Evolutionary conservation across 2,113 vertebrate species (phyloP).

Genomic region (Poecilia latipinna): DNA sequence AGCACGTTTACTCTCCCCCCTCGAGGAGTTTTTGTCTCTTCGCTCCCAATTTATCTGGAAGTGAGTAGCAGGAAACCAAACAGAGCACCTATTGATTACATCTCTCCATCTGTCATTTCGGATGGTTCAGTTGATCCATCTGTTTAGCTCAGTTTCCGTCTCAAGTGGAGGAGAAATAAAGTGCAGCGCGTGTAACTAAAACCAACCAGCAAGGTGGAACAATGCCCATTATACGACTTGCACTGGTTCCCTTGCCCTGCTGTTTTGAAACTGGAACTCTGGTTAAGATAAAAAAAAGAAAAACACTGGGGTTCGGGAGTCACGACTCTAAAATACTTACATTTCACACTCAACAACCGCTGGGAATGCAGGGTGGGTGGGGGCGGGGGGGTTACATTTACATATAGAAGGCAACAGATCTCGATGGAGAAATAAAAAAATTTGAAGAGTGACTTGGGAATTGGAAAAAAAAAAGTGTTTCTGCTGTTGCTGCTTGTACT

Average conservation of each 20-base stretch:
- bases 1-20: conserved; percentile 16
- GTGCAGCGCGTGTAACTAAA: conserved; percentile 21
- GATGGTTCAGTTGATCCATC: conserved; percentile 62
- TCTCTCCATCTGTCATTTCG: conserved; percentile 67
- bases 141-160: conserved; percentile 40
- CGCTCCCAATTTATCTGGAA: conserved; percentile 57
- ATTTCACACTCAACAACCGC: conserved; percentile 40
- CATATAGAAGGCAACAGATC: conserved; percentile 57
- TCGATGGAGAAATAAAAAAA: conserved; percentile 5
- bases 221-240: conserved; percentile 56
- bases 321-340: conserved; percentile 46
- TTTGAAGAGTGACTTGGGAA: conserved; percentile 4
- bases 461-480: conserved; percentile 3
- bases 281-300: conserved; percentile 31
- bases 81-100: conserved; percentile 53
- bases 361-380: conserved; percentile 13
- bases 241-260: conserved; percentile 16
- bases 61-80: conserved; percentile 58
- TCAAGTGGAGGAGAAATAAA: conserved; percentile 36
- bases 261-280: conserved; percentile 21
- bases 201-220: conserved; percentile 22
- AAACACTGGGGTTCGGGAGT: conserved; percentile 28
- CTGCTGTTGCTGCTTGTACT: conserved; percentile 12
- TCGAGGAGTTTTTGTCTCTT: conserved; percentile 46
- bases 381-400: conserved; percentile 37